A percentile compares a stretch with the other conserved stretches of the same genome.
Evolutionary conservation across 2,113 vertebrate genomes (phyloP).

Genomic region (Elanus axillaris): DNA sequence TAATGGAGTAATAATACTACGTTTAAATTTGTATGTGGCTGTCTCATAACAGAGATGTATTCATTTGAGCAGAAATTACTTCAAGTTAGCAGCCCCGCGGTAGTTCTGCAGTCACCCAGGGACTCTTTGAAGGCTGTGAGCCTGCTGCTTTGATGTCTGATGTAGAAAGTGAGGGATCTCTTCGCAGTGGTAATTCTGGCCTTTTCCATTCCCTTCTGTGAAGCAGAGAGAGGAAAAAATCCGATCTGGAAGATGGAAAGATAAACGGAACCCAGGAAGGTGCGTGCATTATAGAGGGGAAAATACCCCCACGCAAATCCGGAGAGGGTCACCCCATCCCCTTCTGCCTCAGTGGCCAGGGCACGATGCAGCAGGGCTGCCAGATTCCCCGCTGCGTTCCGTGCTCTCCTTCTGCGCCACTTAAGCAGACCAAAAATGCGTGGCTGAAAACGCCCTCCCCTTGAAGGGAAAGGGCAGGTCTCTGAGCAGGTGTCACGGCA

Average conservation of each 20-base stretch:
- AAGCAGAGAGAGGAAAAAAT: background rate
- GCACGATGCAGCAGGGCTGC: background rate
- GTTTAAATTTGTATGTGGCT: constrained; percentile 2
- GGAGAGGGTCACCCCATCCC: background rate
- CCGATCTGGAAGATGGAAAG: background rate
- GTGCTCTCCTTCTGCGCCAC: too few relatives aligned
- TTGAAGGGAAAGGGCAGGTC: background rate
- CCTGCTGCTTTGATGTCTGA: constrained; percentile 42
- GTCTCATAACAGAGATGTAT: background rate
- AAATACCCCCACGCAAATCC: background rate
- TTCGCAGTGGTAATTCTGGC: background rate
- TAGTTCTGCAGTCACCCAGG: background rate
- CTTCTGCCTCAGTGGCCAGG: background rate
- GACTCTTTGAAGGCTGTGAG: constrained; percentile 53
- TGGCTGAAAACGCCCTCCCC: background rate
- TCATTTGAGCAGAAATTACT: constrained; percentile 32
- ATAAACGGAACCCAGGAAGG: background rate
- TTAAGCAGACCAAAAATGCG: accelerated
- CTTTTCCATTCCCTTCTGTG: background rate
- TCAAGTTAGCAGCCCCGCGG: constrained; percentile 4
- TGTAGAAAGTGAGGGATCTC: background rate
- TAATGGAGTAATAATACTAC: background rate
- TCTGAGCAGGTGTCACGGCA: accelerated
- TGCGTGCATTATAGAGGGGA: background rate
- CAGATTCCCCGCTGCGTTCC: background rate